phyloP scores from a whole-genome alignment of 2,113 vertebrate species.

The Neotoma lepida region DNA sequence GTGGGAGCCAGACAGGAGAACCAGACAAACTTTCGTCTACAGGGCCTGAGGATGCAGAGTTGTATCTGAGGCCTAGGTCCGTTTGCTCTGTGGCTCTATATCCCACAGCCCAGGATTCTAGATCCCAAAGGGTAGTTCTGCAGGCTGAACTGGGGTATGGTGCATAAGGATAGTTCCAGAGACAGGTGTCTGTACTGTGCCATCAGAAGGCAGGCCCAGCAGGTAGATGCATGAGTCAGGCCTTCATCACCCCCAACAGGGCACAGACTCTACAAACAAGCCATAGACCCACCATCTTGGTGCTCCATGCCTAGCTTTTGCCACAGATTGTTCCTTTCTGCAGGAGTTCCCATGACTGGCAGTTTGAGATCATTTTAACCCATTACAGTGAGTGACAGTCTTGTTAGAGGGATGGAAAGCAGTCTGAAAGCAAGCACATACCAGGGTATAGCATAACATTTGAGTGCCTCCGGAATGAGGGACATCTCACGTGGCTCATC shows the following conservation, averaged over 20 bases:
- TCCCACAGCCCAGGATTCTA: neutral
- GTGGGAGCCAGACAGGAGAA: too few species aligned
- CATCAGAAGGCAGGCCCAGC: neutral
- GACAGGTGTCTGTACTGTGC: neutral
- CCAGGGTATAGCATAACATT: too few species aligned
- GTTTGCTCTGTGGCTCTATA: neutral
- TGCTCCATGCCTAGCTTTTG: neutral
- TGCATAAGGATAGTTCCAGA: neutral
- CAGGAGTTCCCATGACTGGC: neutral
- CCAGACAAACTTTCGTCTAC: too few species aligned
- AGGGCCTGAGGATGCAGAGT: neutral
- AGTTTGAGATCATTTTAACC: neutral
- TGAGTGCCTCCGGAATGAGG: neutral
- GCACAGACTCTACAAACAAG: neutral
- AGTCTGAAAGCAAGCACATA: rapidly evolving
- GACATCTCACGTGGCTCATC: rapidly evolving
- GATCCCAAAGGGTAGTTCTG: neutral
- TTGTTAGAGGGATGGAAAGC: rapidly evolving
- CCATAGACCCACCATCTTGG: neutral
- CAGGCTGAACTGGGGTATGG: neutral
- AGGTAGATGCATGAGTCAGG: rapidly evolving
- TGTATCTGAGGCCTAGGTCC: neutral
- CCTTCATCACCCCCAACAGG: neutral
- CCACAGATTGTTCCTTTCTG: neutral
- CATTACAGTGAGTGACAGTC: rapidly evolving